These are phyloP conservation scores for Falcaria lacertinaria DNA, from an alignment of 2,888 invertebrate genomes.

Conservation along the genomic window DNA sequence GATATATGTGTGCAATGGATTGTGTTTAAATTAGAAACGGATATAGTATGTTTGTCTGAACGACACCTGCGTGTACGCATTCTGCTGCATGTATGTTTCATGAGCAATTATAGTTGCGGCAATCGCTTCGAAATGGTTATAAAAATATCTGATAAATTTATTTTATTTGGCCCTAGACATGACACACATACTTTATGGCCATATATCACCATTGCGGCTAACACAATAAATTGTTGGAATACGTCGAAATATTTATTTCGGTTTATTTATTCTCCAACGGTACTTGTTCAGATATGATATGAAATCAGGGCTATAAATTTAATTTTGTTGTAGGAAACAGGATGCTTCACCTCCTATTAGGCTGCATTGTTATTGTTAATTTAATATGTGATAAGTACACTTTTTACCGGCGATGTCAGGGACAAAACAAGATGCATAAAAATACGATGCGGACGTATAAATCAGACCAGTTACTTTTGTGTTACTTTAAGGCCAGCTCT, in stretches of 20 bases:
- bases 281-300: background rate
- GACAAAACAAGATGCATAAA: constrained; percentile 12
- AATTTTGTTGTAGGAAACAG: background rate
- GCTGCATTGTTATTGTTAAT: background rate
- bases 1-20: too few species aligned
- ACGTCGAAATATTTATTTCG: too few species aligned
- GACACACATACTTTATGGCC: background rate
- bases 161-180: constrained; percentile 4
- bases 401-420: background rate
- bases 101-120: constrained; percentile 50
- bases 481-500: constrained; percentile 21
- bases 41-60: constrained; percentile 21
- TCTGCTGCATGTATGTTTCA: constrained; percentile 46
- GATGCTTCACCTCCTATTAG: background rate
- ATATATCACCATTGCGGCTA: background rate
- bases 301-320: background rate
- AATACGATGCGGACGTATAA: constrained; percentile 18
- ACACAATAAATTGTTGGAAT: too few species aligned
- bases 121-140: constrained; percentile 38
- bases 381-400: background rate
- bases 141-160: constrained; percentile 25
- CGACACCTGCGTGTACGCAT: constrained; percentile 44
- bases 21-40: constrained; percentile 23
- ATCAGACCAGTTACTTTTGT: constrained; percentile 24
- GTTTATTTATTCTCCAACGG: too few species aligned